Evolutionary conservation across 2,113 vertebrate species (phyloP), one percentile per base, ranked within the genome.

Genomic region (Dissostichus mawsoni): DNA sequence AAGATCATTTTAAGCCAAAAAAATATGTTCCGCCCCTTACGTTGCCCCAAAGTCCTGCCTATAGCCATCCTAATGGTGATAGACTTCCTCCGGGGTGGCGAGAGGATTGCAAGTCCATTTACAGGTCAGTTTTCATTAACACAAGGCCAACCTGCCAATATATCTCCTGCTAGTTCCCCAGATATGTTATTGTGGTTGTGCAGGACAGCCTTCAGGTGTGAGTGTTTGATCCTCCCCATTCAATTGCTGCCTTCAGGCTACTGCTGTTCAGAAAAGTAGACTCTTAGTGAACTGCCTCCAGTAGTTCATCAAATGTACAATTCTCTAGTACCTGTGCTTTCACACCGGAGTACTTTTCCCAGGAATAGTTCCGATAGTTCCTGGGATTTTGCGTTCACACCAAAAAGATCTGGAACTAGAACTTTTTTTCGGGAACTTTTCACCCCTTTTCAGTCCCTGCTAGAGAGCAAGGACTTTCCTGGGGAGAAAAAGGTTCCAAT

Each of bases 151-250:
- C 8, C 36, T 12, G 33, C 44, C 25, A 55, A 4, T 50, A 14
- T 18, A 14, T 13, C 18, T 16, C 14, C 29, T 70, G 55, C 45
- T 0, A 9, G 17, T 45, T 76, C 59, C 23, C 17, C 57, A 67
- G 11, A 80, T 57, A 52, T 73, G 17, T 66, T 20, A 18, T 18
- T 74, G 53, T 69, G 61, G 25, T 55, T 76, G 17, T 55, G 18
- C 36, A 25, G 36, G 20, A n/a, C 67, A 74, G 55, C 20, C 33
- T 14, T 61, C 63, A 61, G 69, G 41, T 69, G 52, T 78, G 56
- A 67, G 52, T 14, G 25, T 58, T 78, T 79, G 61, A 80, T 76
- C 79, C 17, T 52, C 23, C 25, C 16, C 14, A 18, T 73, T 56
- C 44, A 51, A 57, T 25, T 11, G 5, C 65, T 14, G 41, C 52